Base-by-base conservation (phyloP, 2,797 vertebrate genomes). In the Chelonia mydas region DNA sequence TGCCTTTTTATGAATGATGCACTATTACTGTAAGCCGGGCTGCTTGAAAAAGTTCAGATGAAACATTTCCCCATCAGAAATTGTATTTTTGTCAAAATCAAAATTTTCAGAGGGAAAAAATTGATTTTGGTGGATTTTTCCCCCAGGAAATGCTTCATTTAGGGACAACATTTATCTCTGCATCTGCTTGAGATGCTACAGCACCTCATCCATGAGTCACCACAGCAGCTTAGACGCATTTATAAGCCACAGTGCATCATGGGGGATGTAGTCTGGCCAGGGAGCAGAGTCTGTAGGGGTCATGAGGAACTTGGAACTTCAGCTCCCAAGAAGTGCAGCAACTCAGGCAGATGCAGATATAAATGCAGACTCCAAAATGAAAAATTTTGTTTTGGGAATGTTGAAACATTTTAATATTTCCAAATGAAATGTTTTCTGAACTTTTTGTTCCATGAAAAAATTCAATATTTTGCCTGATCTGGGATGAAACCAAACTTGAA, bases 71-170 rank as follows among this genome's bases (percentile, higher is more conserved):
- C 0, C 0, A 85, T 50, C 74, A 90, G 77, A 91, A 94, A 87
- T 91, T 86, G 21, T 27, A 11, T 25, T 93, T 89, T 94, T 83
- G 80, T 83, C 87, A 84, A 93, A 83, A 93, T 95, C 82, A 82
- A 41, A 45, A 59, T 97, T 90, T 95, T 96, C 94, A 91, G 57
- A 68, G 65, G 78, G 90, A 94, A 91, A 76, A 47, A 91, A 96
- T 96, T 59, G 90, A 97, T 97, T 96, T 96, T 96, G 90, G 90
- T 94, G 93, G 94, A 88, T 81, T 94, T 95, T 94, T 74, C 92
- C 94, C 91, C 80, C 94, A 93, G 82, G 41, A 87, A 94, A 96
- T 95, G 74, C 93, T 93, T 90, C 77, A 54, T 82, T 77, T 84
- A 72, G 88, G 74, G 89, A n/a, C 28, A 45, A 21, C 72, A 77